Conservation (phyloP, 2,888 invertebrate genomes). For the Cheiracanthium punctorium region DNA sequence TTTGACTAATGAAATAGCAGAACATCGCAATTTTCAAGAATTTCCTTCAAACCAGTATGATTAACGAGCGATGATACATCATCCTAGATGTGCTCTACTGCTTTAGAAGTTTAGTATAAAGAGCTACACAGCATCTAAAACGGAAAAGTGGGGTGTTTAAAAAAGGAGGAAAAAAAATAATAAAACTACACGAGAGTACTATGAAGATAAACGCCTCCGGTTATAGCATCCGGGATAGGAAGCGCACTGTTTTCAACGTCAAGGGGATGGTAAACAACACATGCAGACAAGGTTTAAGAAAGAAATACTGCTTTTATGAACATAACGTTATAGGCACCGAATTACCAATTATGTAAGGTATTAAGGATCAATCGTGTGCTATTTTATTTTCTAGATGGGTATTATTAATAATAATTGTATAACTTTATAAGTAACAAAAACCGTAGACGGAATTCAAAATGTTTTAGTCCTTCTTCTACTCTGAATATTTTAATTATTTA, state of each 20-base stretch:
- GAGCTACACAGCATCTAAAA: background rate
- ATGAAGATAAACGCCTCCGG: slow-evolving; percentile 8
- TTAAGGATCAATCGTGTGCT: no score
- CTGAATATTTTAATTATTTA: no score
- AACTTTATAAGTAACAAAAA: no score
- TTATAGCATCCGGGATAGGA: background rate
- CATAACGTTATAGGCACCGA: no score
- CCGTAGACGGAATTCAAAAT: no score
- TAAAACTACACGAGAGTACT: background rate
- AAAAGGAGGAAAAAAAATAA: background rate
- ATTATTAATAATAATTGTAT: no score
- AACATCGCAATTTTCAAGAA: background rate
- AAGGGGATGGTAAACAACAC: background rate
- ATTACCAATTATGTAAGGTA: no score
- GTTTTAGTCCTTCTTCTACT: no score
- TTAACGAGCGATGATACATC: background rate
- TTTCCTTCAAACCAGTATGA: background rate
- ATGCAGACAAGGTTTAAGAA: background rate
- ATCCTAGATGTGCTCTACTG: background rate
- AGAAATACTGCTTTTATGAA: no score
- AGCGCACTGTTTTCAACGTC: background rate
- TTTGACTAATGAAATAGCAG: background rate
- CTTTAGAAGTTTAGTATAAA: no score
- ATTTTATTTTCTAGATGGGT: no score
- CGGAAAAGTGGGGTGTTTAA: background rate